phyloP scores from a whole-genome alignment of 2,113 vertebrate genomes.

The Corythornis cristatus region DNA sequence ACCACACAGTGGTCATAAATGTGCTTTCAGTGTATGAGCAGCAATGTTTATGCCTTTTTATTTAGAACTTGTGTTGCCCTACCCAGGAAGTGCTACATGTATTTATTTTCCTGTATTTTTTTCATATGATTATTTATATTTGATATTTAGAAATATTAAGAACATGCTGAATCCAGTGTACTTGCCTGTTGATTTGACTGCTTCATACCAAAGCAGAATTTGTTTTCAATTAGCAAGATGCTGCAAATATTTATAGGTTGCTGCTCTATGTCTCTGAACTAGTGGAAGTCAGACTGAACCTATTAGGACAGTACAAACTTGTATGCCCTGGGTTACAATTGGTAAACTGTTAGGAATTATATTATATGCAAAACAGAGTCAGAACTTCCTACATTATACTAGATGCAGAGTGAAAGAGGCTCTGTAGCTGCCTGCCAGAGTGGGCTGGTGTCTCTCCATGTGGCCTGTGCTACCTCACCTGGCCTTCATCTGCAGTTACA shows the following conservation, averaged over 20 bases:
- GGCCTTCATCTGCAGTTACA: background rate
- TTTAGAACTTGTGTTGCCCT: background rate
- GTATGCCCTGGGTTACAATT: background rate
- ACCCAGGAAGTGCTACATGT: background rate
- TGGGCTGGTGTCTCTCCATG: rapidly evolving
- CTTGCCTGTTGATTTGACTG: background rate
- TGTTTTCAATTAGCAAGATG: background rate
- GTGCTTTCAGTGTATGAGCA: background rate
- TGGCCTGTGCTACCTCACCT: background rate
- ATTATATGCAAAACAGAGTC: background rate
- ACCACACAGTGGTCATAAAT: background rate
- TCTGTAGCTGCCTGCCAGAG: background rate
- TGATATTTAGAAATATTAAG: background rate
- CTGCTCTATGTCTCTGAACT: background rate
- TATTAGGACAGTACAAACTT: background rate
- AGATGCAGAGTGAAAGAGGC: background rate
- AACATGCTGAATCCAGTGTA: background rate
- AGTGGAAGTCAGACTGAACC: background rate
- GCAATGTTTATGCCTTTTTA: background rate
- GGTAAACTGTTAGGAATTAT: background rate
- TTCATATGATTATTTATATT: background rate
- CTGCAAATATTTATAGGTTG: background rate
- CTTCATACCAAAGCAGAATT: background rate
- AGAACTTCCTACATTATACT: background rate
- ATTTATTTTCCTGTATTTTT: background rate